These are phyloP conservation scores for Danio rerio DNA, from an alignment of 2,113 vertebrate genomes.

Conservation along the genomic window DNA sequence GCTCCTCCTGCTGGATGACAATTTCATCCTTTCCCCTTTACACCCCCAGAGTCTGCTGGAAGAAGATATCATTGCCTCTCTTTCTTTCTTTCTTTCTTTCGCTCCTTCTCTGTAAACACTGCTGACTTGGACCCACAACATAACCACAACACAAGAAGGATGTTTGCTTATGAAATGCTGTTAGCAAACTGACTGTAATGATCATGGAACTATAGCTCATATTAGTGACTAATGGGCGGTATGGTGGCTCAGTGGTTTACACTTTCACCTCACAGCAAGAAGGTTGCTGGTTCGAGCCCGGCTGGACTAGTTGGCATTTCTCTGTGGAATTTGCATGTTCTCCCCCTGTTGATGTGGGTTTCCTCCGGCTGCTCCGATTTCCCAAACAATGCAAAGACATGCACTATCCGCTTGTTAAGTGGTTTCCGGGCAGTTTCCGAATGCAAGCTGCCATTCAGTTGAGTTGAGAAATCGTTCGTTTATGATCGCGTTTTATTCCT, in stretches of 20 bases:
- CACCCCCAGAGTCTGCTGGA: slow-evolving; percentile 44
- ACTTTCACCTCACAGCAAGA: no score
- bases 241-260: background rate
- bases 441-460: no score
- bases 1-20: slow-evolving; percentile 41
- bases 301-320: no score
- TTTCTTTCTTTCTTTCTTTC: slow-evolving; percentile 5
- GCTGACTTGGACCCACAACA: background rate
- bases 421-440: no score
- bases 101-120: background rate
- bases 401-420: no score
- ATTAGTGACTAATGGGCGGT: background rate
- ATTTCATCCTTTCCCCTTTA: slow-evolving; percentile 39
- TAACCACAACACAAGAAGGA: background rate
- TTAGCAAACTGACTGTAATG: background rate
- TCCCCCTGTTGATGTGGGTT: no score
- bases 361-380: no score
- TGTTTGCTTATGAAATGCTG: background rate
- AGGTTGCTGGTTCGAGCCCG: no score
- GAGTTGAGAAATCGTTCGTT: no score
- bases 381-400: no score
- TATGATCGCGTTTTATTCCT: no score
- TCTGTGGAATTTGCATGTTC: no score
- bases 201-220: background rate
- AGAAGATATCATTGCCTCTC: slow-evolving; percentile 53